Percentiles rank a stretch among this genome's conserved stretches.
phyloP scores from a whole-genome alignment of 2,113 vertebrate genomes.

The Carollia perspicillata region DNA sequence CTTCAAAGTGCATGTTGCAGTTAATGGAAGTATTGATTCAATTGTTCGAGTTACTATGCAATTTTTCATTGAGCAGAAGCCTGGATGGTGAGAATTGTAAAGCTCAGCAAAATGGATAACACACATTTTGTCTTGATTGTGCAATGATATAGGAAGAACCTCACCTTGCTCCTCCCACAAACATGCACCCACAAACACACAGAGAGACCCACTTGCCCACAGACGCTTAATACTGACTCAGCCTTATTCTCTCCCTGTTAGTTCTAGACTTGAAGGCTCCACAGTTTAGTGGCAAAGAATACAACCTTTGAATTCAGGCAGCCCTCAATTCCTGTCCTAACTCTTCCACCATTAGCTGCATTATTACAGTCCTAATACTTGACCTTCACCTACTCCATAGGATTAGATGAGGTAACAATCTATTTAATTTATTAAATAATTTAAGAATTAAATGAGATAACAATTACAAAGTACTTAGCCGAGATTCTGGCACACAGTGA shows the following conservation, averaged over 20 bases:
- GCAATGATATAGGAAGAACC: background rate
- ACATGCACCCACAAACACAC: background rate
- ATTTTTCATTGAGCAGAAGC: slow-evolving; percentile 37
- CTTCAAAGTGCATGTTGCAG: slow-evolving; percentile 47
- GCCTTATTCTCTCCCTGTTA: background rate
- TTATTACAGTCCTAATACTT: background rate
- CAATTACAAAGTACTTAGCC: background rate
- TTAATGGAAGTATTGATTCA: slow-evolving; percentile 70
- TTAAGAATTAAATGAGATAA: background rate
- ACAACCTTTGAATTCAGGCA: background rate
- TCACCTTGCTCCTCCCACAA: background rate
- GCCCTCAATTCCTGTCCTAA: background rate
- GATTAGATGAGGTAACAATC: background rate
- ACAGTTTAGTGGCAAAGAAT: background rate
- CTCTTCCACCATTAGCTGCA: background rate
- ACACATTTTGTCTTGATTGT: background rate
- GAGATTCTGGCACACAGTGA: background rate
- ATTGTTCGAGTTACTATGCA: slow-evolving; percentile 45
- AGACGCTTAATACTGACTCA: background rate
- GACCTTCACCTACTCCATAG: background rate
- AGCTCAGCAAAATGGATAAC: background rate
- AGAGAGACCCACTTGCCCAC: background rate
- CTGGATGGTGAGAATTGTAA: background rate
- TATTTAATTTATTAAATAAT: background rate
- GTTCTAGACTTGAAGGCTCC: background rate